These are phyloP conservation scores for Cephus rjabovi DNA, from an alignment of 2,888 invertebrate species.

Conservation along the genomic window DNA sequence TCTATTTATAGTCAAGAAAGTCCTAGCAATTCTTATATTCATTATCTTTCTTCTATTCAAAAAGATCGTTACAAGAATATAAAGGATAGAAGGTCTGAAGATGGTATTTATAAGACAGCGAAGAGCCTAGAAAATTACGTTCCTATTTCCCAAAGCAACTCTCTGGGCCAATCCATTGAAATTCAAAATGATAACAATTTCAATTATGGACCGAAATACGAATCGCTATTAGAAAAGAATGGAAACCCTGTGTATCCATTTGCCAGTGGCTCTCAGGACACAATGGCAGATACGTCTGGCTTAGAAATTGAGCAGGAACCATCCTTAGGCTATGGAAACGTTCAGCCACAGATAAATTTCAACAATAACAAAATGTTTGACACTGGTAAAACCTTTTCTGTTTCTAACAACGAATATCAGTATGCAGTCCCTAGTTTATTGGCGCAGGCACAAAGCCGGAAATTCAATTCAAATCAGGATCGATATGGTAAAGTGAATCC, in stretches of 20 bases:
- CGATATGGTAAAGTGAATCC: background rate
- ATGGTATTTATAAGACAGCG: background rate
- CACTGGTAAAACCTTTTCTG: background rate
- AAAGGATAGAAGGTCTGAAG: background rate
- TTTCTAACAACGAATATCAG: background rate
- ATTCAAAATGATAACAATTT: background rate
- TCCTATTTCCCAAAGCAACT: background rate
- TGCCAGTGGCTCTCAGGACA: background rate
- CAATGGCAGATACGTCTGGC: background rate
- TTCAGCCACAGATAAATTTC: background rate
- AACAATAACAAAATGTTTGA: background rate
- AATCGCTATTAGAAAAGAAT: background rate
- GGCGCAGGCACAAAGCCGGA: background rate
- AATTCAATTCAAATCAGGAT: background rate
- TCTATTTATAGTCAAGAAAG: background rate
- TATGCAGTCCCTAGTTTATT: background rate
- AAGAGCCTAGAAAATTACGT: background rate
- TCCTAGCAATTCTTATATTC: background rate
- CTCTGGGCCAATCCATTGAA: background rate
- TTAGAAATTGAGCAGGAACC: background rate
- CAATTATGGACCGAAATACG: background rate
- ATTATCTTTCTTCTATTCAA: background rate
- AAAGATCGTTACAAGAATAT: background rate
- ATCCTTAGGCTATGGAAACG: background rate
- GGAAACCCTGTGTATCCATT: background rate